Evolutionary conservation across 64 coral and sea anemone species (phyloP), one percentile per base, ranked within the genome.

Genomic region (Stichodactyla helianthus): DNA sequence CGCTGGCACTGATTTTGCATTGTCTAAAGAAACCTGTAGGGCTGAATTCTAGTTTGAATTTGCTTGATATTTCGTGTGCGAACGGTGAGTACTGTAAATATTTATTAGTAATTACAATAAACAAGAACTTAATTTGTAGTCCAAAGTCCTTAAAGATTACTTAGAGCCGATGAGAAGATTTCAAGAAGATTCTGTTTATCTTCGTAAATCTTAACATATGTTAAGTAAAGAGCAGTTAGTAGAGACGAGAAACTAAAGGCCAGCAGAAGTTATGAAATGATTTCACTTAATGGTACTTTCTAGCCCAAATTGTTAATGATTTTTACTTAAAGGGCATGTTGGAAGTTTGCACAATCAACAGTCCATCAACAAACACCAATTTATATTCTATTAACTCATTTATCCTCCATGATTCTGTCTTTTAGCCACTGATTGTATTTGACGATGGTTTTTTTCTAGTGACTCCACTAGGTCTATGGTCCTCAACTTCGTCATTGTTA

Each of bases 371-470:
- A 74, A 74, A 31, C 68, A 31, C 5, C 68, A 74, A 74, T 74
- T 74, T 74, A 74, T 74, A 27, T 74, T 74, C n/a, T 74, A 31
- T 74, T 74, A 74, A 74, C 68, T 74, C 68, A 12, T 13, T 23
- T 74, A 31, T 23, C 25, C 55, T 58, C 11, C 26, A 26, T 35
- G 25, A 26, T 74, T 35, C 26, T 74, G 25, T 4, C 23, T 31
- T 28, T 9, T 58, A 11, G 55, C 1, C 19, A 65, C 62, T 74
- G 22, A 74, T 68, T 68, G 4, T 23, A 22, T 68, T 20, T 68
- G 6, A 68, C 0, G 7, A 22, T 20, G 63, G n/a, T n/a, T 13
- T 19, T 27, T 74, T 23, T 11, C 5, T 5, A n/a, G 12, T 1
- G 22, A 13, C 26, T 74, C 10, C 68, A 28, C 31, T 10, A 74